These are phyloP conservation scores for Pseudanteris insignis DNA, from an alignment of 2,888 invertebrate genomes.

Conservation along the genomic window DNA sequence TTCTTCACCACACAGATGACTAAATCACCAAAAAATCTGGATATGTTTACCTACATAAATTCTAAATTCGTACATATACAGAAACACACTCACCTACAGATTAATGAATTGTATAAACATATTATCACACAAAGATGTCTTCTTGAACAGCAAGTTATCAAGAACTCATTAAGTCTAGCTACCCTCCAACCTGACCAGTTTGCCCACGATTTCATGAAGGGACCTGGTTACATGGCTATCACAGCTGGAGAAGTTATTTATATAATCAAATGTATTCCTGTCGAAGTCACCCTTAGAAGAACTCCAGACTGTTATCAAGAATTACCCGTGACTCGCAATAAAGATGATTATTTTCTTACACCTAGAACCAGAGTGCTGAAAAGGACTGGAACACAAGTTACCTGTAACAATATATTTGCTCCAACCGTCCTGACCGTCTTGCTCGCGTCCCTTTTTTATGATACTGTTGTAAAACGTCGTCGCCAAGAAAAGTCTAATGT, in stretches of 20 bases:
- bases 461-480: too few species aligned
- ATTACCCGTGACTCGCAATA: too few species aligned
- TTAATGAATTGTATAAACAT: background rate
- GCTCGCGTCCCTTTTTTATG: too few species aligned
- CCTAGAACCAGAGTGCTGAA: too few species aligned
- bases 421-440: too few species aligned
- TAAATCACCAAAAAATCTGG: background rate
- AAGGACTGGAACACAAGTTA: too few species aligned
- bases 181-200: background rate
- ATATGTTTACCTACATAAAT: slow-evolving; percentile 1
- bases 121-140: background rate
- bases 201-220: slow-evolving; percentile 1
- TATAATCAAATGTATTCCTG: background rate
- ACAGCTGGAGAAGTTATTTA: background rate
- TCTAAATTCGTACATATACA: background rate
- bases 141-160: background rate
- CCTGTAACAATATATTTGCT: background rate
- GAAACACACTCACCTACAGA: background rate
- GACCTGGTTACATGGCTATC: background rate
- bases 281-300: too few species aligned
- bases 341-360: too few species aligned
- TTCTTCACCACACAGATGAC: background rate
- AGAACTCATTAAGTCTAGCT: background rate
- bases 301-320: too few species aligned
- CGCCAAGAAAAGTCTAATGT: too few species aligned